Conservation (phyloP, 2,888 invertebrate genomes). For the Netelia virgata region DNA sequence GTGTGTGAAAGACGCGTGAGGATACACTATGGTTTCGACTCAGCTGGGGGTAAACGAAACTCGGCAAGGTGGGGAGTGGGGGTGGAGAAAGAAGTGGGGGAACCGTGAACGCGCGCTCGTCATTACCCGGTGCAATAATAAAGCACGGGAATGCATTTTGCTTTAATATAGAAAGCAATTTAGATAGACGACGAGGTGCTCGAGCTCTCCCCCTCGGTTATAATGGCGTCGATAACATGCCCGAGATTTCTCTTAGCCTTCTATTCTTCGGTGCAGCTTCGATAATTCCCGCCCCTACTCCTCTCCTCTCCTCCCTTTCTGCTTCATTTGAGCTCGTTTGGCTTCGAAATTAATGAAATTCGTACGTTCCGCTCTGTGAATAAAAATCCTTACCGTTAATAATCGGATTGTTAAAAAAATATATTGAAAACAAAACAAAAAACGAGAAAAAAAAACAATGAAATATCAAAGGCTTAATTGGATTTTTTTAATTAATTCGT, state of each 20-base stretch:
- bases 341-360: slow-evolving; percentile 39
- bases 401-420: neutral
- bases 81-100: neutral
- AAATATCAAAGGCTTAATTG: neutral
- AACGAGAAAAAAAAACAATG: neutral
- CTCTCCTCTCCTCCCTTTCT: slow-evolving; percentile 20
- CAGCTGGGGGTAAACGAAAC: slow-evolving; percentile 41
- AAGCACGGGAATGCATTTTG: slow-evolving; percentile 76
- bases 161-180: slow-evolving; percentile 79
- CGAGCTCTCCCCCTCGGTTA: slow-evolving; percentile 35
- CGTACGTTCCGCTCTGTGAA: neutral
- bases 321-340: slow-evolving; percentile 40
- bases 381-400: neutral
- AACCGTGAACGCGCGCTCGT: slow-evolving; percentile 49
- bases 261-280: slow-evolving; percentile 53
- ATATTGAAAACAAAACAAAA: slow-evolving; percentile 8
- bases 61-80: neutral
- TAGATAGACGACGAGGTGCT: slow-evolving; percentile 71
- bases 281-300: slow-evolving; percentile 48
- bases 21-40: slow-evolving; percentile 23
- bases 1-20: neutral
- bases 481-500: slow-evolving; percentile 9
- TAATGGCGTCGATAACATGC: slow-evolving; percentile 70
- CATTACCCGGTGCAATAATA: slow-evolving; percentile 74
- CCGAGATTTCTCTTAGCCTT: slow-evolving; percentile 70